phyloP scores from a whole-genome alignment of 2,888 invertebrate species.

The Anagyrus pseudococci region DNA sequence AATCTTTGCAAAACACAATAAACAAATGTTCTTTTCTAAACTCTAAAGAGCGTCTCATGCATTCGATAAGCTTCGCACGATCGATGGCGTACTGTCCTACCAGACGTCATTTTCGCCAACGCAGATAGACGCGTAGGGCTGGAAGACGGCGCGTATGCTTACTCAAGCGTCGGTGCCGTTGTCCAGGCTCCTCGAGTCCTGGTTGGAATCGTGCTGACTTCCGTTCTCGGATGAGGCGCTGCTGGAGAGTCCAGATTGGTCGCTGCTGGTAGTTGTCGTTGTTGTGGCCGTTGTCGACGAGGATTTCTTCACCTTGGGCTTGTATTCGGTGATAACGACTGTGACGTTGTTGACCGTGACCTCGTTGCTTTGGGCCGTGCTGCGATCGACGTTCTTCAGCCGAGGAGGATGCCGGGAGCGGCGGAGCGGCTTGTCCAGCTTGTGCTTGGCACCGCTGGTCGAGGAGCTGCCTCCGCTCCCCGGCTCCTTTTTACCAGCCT shows the following conservation, averaged over 20 bases:
- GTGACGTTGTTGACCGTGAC: slow-evolving; percentile 97
- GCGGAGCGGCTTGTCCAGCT: slow-evolving; percentile 58
- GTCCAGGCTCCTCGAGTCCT: slow-evolving; percentile 62
- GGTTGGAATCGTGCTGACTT: slow-evolving; percentile 64
- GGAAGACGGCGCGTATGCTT: too few relatives aligned
- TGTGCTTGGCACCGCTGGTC: slow-evolving; percentile 46
- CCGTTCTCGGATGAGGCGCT: slow-evolving; percentile 64
- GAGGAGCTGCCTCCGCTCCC: slow-evolving; percentile 48
- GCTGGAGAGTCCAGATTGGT: slow-evolving; percentile 62
- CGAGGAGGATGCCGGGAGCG: slow-evolving; percentile 73
- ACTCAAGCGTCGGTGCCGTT: slow-evolving; percentile 61
- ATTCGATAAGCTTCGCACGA: too few relatives aligned
- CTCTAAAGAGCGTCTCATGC: too few relatives aligned
- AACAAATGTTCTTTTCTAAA: too few relatives aligned
- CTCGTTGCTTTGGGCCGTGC: slow-evolving; percentile 90
- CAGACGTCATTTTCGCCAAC: too few relatives aligned
- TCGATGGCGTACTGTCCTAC: too few relatives aligned
- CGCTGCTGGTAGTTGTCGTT: slow-evolving; percentile 52
- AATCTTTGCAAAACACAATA: too few relatives aligned
- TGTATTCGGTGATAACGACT: slow-evolving; percentile 95
- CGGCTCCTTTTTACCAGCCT: slow-evolving; percentile 63
- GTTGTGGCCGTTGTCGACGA: too few relatives aligned
- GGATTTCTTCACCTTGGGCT: slow-evolving; percentile 71
- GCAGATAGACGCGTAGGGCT: too few relatives aligned
- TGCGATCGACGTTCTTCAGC: slow-evolving; percentile 91